Base-by-base conservation (phyloP, 1,140 invertebrate genomes). In the Eciton burchellii region DNA sequence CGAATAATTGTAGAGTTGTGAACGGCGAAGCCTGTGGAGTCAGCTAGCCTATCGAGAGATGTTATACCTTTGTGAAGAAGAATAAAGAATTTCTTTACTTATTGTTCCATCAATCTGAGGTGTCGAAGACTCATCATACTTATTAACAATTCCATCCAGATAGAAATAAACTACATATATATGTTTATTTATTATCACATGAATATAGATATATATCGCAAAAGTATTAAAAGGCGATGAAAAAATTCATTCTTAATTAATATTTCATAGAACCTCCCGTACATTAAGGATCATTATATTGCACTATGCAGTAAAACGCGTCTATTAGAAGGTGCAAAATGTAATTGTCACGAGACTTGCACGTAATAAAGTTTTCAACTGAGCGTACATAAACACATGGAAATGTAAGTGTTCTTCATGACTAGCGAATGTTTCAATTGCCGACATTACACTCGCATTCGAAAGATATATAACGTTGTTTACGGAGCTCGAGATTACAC, bases 391-490 rank as follows among this genome's bases (percentile, higher is more conserved):
- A 35, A 35, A 35, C 6, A 35, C 35, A 35, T 29, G 29, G 54
- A 6, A 14, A n/a, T 68, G 4, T 66, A n/a, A 3, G 26, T 16
- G 35, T 43, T 56, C 49, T 29, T 41, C 26, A 26, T 43, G 35
- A 77, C 2, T 26, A n/a, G 21, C 19, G 12, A 77, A 77, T 43
- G n/a, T 56, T 68, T 14, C 74, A 45, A 77, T 66, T 68, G 47
- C 9, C 19, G 11, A 54, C 29, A 52, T 54, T 77, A 66, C 12
- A 21, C 5, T 70, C 49, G 35, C 12, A 29, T 3, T 70, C 49
- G 35, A 70, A 45, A 49, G 6, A 12, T 35, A 77, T 65, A 26
- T 54, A 65, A 41, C 9, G 19, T 79, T 70, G 63, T 70, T 79
- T 79, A 79, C 21, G n/a, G 6, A 14, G 8, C 56, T 70, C 21